phyloP scores from a whole-genome alignment of 2,888 invertebrate species.

The Agriopis aurantiaria region DNA sequence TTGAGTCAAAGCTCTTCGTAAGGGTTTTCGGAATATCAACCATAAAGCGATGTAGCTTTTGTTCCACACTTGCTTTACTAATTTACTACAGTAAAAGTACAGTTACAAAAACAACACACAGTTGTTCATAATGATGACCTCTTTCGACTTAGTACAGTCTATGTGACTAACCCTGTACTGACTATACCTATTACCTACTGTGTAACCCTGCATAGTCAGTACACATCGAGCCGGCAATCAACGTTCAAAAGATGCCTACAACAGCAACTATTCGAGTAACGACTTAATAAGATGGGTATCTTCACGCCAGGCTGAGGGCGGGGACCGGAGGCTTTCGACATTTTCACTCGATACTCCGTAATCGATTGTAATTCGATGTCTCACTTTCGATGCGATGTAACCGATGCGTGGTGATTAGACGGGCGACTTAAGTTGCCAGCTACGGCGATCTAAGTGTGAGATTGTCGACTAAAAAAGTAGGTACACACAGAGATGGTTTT shows the following conservation, averaged over 20 bases:
- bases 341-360: conserved; percentile 59
- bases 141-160: too few species aligned
- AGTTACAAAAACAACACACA: too few species aligned
- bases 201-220: neutral
- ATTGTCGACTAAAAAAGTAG: neutral
- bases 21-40: too few species aligned
- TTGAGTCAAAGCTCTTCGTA: too few species aligned
- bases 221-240: conserved; percentile 6
- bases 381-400: conserved; percentile 61
- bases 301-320: conserved; percentile 57
- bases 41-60: too few species aligned
- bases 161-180: too few species aligned
- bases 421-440: conserved; percentile 13
- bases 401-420: conserved; percentile 30
- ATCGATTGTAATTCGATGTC: conserved; percentile 67
- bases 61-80: too few species aligned
- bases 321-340: conserved; percentile 59
- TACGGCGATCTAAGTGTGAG: neutral
- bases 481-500: neutral
- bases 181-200: too few species aligned
- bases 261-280: conserved; percentile 49
- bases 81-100: too few species aligned
- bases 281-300: conserved; percentile 67
- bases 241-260: conserved; percentile 10
- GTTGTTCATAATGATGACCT: too few species aligned